Conservation (phyloP, 2,888 invertebrate species). For the Limnephilus rhombicus region DNA sequence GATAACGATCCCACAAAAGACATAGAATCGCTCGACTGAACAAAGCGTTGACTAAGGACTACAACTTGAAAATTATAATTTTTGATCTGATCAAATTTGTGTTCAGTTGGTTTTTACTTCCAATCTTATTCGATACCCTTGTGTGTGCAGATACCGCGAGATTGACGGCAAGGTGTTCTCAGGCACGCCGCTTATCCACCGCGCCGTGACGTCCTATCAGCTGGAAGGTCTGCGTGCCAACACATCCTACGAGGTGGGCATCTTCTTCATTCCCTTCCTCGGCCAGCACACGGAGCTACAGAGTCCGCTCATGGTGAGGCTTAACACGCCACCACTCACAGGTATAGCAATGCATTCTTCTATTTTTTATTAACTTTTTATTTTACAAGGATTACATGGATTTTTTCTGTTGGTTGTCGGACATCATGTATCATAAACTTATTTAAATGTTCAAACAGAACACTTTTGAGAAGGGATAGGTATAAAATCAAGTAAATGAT, state of each 20-base stretch:
- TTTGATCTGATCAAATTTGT: no score
- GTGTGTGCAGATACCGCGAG: constrained; percentile 83
- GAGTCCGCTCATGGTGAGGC: constrained; percentile 83
- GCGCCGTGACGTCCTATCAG: constrained; percentile 86
- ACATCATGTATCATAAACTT: no score
- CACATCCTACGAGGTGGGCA: constrained; percentile 88
- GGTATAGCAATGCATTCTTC: constrained; percentile 71
- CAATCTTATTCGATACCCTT: no score
- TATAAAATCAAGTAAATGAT: no score
- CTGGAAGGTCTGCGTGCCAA: constrained; percentile 88
- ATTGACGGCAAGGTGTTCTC: constrained; percentile 89
- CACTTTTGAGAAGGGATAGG: no score
- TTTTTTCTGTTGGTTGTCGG: background rate
- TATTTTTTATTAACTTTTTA: background rate
- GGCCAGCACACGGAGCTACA: constrained; percentile 87
- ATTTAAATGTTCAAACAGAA: no score
- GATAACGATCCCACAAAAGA: no score
- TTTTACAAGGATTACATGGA: no score
- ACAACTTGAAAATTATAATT: no score
- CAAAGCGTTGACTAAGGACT: background rate
- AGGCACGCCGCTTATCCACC: constrained; percentile 90
- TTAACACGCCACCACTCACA: constrained; percentile 84
- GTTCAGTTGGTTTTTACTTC: background rate
- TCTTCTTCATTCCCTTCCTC: constrained; percentile 90
- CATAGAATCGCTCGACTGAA: no score